Base-by-base conservation (phyloP, 53 echinoderm and acorn worm genomes). In the Paracentrotus lividus region DNA sequence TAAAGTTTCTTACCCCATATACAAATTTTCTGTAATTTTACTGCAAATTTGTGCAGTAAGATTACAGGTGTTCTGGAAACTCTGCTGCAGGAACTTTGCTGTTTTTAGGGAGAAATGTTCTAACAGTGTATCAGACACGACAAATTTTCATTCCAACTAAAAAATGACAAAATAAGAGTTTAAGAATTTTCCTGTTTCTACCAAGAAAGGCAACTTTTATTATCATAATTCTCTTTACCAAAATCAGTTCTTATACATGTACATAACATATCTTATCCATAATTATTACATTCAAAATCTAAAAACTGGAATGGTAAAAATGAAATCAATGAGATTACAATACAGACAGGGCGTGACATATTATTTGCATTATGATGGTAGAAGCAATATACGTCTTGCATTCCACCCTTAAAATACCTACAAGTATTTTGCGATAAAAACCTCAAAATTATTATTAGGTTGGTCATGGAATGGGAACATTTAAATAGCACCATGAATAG, bases 121-220 rank as follows among this genome's bases (percentile, higher is more conserved):
- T 24, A 20, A 59, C 5, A 16, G 58, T 58, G 20, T 4, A 58
- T 21, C 15, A 10, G 53, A 13, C 3, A 53, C 53, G 12, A 53
- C 10, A 15, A 13, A 54, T 54, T 54, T 54, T 54, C 54, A 59
- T 59, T 23, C 32, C 36, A 10, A 69, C 0, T 4, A 12, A 27
- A 76, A 76, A 18, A 76, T 1, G 21, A 76, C 0, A 57, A 18
- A 57, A 57, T 57, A 18, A 76, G 40, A 76, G 20, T 10, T 27
- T 20, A n/a, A 44, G n/a, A 81, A 47, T 26, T 16, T 18, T 47
- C n/a, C 81, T 81, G 81, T 81, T 81, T 81, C 81, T 81, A 81
- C 81, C 81, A 81, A 81, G 47, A 77, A 81, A 81, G 81, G 81
- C 81, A 81, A 81, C 81, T 81, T 81, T 81, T 45, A 81, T 47